Evolutionary conservation across 2,888 invertebrate genomes (phyloP), one percentile per base, ranked within the genome.

Genomic region (Nipponacmea schrenckii): DNA sequence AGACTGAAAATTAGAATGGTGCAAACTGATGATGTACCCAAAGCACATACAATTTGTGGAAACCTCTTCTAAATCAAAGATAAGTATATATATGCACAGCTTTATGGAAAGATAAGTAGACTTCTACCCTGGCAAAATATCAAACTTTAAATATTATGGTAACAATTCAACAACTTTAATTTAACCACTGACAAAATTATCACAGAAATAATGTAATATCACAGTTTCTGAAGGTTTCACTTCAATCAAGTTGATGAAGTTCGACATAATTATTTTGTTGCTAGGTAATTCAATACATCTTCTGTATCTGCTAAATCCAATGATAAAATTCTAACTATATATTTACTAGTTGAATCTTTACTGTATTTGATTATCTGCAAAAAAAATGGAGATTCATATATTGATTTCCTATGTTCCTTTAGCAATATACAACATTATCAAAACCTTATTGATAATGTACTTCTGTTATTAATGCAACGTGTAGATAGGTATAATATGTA

Each of bases 361-460:
- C 45, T 45, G 20, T 64, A 39, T 46, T 64, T 69, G 48, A 48
- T 69, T 27, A 69, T 31, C 69, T 69, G 69, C n/a, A 69, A 69
- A 62, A 46, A 67, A 66, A 39, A n/a, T n/a, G n/a, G n/a, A n/a
- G n/a, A n/a, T n/a, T n/a, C n/a, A n/a, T n/a, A n/a, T n/a, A n/a
- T n/a, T n/a, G n/a, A n/a, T n/a, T n/a, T n/a, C n/a, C n/a, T n/a
- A n/a, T n/a, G n/a, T n/a, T n/a, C n/a, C n/a, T n/a, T n/a, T n/a
- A n/a, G n/a, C n/a, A n/a, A n/a, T n/a, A n/a, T n/a, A n/a, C n/a
- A n/a, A n/a, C n/a, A n/a, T n/a, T n/a, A n/a, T n/a, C n/a, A n/a
- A n/a, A n/a, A n/a, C n/a, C n/a, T n/a, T n/a, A n/a, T n/a, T n/a
- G n/a, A n/a, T n/a, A n/a, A n/a, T n/a, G n/a, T n/a, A n/a, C n/a